phyloP scores from a whole-genome alignment of 2,113 vertebrate genomes.

The Halcyon malimbica region DNA sequence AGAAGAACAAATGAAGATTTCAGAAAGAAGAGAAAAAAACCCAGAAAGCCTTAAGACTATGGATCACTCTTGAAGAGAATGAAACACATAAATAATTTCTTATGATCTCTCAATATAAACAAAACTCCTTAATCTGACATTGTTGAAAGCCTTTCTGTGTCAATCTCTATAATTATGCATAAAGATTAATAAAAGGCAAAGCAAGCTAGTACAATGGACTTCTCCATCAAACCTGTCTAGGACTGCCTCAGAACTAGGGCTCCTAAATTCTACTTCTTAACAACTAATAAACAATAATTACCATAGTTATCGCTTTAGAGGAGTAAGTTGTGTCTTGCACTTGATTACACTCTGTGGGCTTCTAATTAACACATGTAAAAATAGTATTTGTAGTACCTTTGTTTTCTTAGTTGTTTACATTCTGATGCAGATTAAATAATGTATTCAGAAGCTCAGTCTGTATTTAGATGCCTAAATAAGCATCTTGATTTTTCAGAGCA shows the following conservation, averaged over 20 bases:
- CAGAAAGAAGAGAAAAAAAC: not conserved
- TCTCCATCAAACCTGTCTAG: not conserved
- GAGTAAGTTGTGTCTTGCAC: not conserved
- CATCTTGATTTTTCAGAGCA: conserved; percentile 50
- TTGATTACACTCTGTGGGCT: not conserved
- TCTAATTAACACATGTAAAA: conserved; percentile 14
- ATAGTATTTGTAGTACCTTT: not conserved
- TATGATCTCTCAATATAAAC: not conserved
- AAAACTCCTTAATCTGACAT: not conserved
- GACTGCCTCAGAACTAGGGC: not conserved
- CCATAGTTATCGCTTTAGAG: not conserved
- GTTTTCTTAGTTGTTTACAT: conserved; percentile 2
- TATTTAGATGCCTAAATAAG: not conserved
- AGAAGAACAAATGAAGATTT: conserved; percentile 23
- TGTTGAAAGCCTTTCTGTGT: not conserved
- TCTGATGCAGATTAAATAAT: conserved; percentile 9
- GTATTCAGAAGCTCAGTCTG: not conserved
- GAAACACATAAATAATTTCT: not conserved
- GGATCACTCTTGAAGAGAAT: not conserved
- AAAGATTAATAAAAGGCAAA: not conserved
- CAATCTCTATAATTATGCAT: not conserved
- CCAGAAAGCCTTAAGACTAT: not conserved
- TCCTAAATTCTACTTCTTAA: not conserved
- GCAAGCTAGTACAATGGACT: not conserved
- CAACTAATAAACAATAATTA: conserved; percentile 20